These are phyloP conservation scores for Echiichthys vipera DNA, from an alignment of 2,797 vertebrate genomes.

Conservation along the genomic window DNA sequence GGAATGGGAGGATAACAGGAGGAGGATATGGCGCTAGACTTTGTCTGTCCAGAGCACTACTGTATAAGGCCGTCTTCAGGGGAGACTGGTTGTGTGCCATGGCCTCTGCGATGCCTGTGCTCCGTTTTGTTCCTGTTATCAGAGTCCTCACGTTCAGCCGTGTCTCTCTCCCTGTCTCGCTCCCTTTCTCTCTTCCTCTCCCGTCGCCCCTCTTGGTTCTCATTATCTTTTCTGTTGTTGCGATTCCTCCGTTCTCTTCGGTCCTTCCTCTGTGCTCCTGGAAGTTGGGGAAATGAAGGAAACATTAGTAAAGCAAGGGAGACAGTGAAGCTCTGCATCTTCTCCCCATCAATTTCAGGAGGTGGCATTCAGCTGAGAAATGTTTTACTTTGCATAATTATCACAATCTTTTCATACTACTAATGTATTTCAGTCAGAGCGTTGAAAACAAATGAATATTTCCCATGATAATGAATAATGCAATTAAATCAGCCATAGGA, in stretches of 20 bases:
- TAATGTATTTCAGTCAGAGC: neutral
- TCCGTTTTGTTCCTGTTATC: slow-evolving; percentile 93
- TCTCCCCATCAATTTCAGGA: neutral
- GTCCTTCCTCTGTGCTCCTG: slow-evolving; percentile 77
- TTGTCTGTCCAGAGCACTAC: slow-evolving; percentile 78
- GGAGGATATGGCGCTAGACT: slow-evolving; percentile 72
- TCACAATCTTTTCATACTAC: neutral
- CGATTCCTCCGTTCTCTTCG: slow-evolving; percentile 89
- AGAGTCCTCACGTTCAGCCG: slow-evolving; percentile 84
- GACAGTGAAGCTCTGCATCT: neutral
- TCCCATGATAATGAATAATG: no score
- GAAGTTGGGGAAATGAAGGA: neutral
- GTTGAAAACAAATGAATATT: no score
- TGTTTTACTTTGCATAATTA: neutral
- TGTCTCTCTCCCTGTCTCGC: slow-evolving; percentile 86
- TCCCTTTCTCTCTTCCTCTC: slow-evolving; percentile 86
- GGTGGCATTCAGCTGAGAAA: neutral
- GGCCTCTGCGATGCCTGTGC: slow-evolving; percentile 89
- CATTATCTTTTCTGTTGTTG: slow-evolving; percentile 89
- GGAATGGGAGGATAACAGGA: slow-evolving; percentile 50
- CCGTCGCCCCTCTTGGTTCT: slow-evolving; percentile 84
- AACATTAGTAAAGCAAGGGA: neutral
- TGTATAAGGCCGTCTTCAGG: slow-evolving; percentile 77
- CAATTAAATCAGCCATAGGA: neutral
- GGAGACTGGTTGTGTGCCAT: slow-evolving; percentile 86